phyloP scores from a whole-genome alignment of 2,797 vertebrate genomes.

The Pseudocheirus occidentalis region DNA sequence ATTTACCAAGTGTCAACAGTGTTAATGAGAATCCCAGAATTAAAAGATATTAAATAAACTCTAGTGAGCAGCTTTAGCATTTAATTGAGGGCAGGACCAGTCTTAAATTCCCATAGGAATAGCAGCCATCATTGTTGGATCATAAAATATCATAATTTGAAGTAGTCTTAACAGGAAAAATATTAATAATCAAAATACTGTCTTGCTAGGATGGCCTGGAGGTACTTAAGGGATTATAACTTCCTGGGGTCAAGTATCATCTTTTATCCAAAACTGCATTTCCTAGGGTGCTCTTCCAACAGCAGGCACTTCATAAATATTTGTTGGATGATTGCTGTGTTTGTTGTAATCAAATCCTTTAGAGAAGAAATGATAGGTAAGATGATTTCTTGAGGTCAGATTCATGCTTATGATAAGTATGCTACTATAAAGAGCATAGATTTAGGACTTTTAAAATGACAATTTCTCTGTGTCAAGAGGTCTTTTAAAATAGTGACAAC shows the following conservation, averaged over 20 bases:
- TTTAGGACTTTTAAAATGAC: neutral
- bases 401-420: neutral
- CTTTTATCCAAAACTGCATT: neutral
- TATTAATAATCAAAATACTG: too few species aligned
- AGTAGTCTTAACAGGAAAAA: neutral
- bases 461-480: neutral
- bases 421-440: neutral
- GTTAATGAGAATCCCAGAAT: neutral
- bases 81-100: neutral
- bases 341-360: neutral
- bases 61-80: neutral
- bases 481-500: neutral
- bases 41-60: neutral
- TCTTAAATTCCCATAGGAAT: neutral
- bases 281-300: neutral
- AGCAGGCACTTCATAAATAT: neutral
- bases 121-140: neutral
- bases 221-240: neutral
- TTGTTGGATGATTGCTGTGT: neutral
- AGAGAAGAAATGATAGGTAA: neutral
- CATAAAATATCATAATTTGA: neutral
- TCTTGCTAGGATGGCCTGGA: neutral
- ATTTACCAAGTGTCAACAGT: neutral
- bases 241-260: neutral
- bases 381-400: neutral